Conservation (phyloP, 2,113 vertebrate species). For the Rhabdornis inornatus region DNA sequence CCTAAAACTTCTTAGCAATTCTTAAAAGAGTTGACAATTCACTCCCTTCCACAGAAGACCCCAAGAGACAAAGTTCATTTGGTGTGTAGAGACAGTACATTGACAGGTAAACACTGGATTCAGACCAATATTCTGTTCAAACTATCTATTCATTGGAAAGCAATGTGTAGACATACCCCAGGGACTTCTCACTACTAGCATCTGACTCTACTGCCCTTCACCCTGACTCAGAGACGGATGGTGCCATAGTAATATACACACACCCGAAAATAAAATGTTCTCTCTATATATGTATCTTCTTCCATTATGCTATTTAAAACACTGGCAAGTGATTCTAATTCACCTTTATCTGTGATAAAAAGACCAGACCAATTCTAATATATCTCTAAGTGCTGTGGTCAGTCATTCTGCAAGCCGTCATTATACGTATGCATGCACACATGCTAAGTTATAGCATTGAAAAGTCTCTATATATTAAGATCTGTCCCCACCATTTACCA, state of each 20-base stretch:
- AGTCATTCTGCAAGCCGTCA: neutral
- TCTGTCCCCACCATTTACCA: neutral
- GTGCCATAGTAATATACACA: neutral
- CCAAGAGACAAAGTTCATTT: neutral
- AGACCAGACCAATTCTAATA: neutral
- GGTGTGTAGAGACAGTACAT: neutral
- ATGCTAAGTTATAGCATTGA: neutral
- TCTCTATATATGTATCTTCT: neutral
- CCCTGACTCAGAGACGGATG: neutral
- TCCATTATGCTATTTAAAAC: neutral
- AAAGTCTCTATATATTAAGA: neutral
- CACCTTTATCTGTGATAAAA: neutral
- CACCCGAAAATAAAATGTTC: fast-evolving
- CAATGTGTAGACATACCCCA: neutral
- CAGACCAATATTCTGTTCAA: neutral
- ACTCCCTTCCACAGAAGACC: neutral
- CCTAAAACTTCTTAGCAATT: neutral
- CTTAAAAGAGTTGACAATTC: neutral
- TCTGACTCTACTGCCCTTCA: neutral
- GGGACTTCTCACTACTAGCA: neutral
- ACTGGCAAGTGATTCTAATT: neutral
- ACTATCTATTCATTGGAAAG: neutral
- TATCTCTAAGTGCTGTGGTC: neutral
- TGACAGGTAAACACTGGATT: neutral
- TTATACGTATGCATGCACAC: neutral